Base-by-base conservation (phyloP, 2,113 vertebrate species). In the Tychaedon coryphoeus region DNA sequence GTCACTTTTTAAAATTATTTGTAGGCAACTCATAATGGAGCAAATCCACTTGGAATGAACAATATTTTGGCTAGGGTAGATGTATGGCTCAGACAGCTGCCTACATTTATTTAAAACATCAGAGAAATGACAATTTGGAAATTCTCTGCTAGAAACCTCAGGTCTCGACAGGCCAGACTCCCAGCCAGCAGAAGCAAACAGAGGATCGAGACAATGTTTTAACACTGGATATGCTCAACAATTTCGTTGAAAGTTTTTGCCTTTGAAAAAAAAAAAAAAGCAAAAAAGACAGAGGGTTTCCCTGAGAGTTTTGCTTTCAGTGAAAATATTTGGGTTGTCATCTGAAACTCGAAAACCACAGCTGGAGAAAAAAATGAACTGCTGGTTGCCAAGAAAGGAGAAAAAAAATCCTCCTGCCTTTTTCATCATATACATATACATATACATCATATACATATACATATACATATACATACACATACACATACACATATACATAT, bases 1-100 rank as follows among this genome's bases (percentile, higher is more conserved):
- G 90, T 75, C 5, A 4, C 86, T 94, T 93, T 96, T 80, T 1
- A 93, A 67, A 96, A 95, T 93, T 96, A 96, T 95, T 96, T 93
- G 94, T 91, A 92, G 92, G 86, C 73, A 71, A 94, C 96, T 95
- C 86, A 90, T 73, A 88, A 90, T 42, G 75, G 78, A 96, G 75
- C 69, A 92, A 94, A 96, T 90, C 78, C 75, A 81, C 90, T 95
- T 86, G 81, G 77, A 95, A 87, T 86, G 86, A 91, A 36, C 64
- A 81, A 81, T 75, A 88, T 95, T 92, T 94, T 87, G 92, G 78
- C 86, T 86, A 58, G 76, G 75, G 58, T 26, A 92, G 58, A 76
- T 0, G 23, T 65, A 82, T 61, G 65, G 83, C 61, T 92, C 79
- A 84, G 72, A 34, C 42, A 75, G 40, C 78, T 88, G 80, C 83